Conservation (phyloP, 1,140 invertebrate genomes). For the Oscheius sp. region DNA sequence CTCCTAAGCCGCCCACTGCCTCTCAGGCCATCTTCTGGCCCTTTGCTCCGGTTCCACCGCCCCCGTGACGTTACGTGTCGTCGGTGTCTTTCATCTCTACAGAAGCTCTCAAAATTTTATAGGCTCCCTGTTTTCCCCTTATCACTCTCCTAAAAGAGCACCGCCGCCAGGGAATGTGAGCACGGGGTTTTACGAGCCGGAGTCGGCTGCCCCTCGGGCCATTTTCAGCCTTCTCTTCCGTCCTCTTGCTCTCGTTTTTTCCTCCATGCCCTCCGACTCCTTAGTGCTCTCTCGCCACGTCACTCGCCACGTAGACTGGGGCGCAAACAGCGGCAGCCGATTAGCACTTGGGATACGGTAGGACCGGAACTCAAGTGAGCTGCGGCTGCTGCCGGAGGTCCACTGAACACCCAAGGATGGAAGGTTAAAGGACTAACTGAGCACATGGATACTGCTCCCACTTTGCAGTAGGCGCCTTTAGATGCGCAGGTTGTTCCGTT, state of each 20-base stretch:
- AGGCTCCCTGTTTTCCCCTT: slow-evolving; percentile 1
- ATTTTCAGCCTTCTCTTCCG: not conserved
- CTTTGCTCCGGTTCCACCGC: too few relatives aligned
- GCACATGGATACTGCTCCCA: too few relatives aligned
- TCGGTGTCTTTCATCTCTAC: slow-evolving; percentile 1
- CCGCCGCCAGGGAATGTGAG: not conserved
- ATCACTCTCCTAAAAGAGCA: not conserved
- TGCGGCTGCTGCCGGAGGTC: too few relatives aligned
- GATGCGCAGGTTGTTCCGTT: too few relatives aligned
- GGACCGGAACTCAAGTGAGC: not conserved
- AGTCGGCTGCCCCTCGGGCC: not conserved
- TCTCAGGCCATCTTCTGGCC: too few relatives aligned
- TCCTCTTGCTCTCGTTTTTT: not conserved
- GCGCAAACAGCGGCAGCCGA: slow-evolving; percentile 9
- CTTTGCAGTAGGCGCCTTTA: too few relatives aligned
- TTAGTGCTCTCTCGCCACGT: not conserved
- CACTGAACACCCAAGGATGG: too few relatives aligned
- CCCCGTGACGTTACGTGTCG: too few relatives aligned
- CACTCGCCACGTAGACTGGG: too few relatives aligned
- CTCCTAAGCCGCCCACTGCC: too few relatives aligned
- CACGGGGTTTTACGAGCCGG: not conserved
- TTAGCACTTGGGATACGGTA: slow-evolving; percentile 4
- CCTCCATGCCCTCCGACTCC: not conserved
- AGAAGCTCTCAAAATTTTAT: slow-evolving; percentile 10
- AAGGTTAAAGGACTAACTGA: too few relatives aligned